Evolutionary conservation across 1,140 invertebrate species (phyloP).

Genomic region (Mamestra configurata): DNA sequence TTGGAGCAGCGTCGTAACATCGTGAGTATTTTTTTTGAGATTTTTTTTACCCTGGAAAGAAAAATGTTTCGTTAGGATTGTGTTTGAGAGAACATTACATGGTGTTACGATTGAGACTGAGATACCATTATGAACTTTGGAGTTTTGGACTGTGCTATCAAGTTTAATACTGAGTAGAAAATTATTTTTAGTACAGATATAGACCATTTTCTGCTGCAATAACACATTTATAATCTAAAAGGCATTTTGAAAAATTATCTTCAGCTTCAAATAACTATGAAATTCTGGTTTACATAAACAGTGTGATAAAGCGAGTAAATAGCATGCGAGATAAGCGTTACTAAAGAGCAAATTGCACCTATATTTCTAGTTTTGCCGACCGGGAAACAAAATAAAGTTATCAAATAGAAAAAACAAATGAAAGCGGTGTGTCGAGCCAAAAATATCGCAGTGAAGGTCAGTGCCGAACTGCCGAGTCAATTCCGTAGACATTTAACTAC

Average conservation of each 20-base stretch:
- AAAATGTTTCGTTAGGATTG: neutral
- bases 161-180: too few relatives aligned
- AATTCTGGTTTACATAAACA: neutral
- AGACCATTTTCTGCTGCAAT: too few relatives aligned
- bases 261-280: neutral
- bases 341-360: neutral
- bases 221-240: too few relatives aligned
- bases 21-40: constrained; percentile 58
- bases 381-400: neutral
- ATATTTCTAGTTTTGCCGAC: neutral
- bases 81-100: neutral
- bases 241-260: neutral
- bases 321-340: neutral
- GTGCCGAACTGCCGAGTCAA: too few relatives aligned
- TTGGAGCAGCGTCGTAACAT: constrained; percentile 85
- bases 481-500: too few relatives aligned
- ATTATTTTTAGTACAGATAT: too few relatives aligned
- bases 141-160: too few relatives aligned
- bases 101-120: neutral
- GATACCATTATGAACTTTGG: too few relatives aligned
- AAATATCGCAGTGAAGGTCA: neutral
- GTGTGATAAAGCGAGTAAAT: neutral
- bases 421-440: neutral
- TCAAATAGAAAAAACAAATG: neutral
- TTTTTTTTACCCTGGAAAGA: constrained; percentile 71